Percentiles rank a stretch among this genome's conserved stretches.
These are phyloP conservation scores for Nesidiocoris tenuis DNA, from an alignment of 2,888 invertebrate species.

Conservation along the genomic window DNA sequence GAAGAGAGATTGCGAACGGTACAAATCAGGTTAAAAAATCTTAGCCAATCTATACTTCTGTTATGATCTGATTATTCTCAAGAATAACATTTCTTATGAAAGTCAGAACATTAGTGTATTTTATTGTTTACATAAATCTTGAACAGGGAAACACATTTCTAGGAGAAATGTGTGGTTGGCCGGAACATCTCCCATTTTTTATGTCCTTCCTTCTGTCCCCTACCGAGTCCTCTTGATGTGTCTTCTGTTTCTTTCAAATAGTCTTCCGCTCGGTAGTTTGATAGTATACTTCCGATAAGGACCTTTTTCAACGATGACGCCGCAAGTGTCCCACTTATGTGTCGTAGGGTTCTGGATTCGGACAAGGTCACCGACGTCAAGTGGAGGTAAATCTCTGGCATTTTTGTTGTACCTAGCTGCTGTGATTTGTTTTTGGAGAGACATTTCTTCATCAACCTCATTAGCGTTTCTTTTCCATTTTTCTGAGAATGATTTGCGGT, in stretches of 20 bases:
- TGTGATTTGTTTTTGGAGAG: not conserved
- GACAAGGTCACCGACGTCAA: not conserved
- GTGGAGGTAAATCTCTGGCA: too few species aligned
- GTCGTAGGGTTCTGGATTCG: not conserved
- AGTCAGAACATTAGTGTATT: too few species aligned
- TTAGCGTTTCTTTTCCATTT: not conserved
- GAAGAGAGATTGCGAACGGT: too few species aligned
- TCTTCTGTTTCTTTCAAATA: slow-evolving; percentile 1
- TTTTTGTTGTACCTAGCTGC: not conserved
- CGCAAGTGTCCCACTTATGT: not conserved
- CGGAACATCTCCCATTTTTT: too few species aligned
- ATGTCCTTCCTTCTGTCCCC: too few species aligned
- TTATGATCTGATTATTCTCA: too few species aligned
- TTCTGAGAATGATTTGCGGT: not conserved
- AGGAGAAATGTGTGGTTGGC: too few species aligned
- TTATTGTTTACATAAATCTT: too few species aligned
- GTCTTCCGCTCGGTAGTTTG: not conserved
- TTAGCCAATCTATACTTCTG: too few species aligned
- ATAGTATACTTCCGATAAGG: not conserved
- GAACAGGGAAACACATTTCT: too few species aligned
- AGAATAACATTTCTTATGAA: too few species aligned
- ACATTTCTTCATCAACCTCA: not conserved
- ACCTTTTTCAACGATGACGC: not conserved
- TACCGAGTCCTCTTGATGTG: not conserved
- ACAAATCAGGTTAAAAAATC: too few species aligned